These are phyloP conservation scores for Diabrotica undecimpunctata DNA, from an alignment of 1,140 invertebrate genomes.

Conservation along the genomic window DNA sequence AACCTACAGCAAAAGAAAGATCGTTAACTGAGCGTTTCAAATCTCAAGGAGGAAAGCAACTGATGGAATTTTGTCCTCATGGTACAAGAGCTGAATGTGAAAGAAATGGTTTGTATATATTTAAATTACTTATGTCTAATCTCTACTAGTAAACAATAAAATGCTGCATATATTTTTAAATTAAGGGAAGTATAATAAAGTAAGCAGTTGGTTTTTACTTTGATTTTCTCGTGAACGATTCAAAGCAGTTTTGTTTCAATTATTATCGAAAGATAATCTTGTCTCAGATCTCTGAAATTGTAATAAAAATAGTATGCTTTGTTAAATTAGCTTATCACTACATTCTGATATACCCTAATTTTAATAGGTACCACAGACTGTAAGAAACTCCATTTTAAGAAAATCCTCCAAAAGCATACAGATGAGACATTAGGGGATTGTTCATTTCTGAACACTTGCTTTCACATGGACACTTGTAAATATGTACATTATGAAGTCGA, in stretches of 20 bases:
- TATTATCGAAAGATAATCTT: too few species aligned
- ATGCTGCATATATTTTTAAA: too few species aligned
- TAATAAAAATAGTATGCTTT: too few species aligned
- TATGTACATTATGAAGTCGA: constrained; percentile 95
- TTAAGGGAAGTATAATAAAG: too few species aligned
- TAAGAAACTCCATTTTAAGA: constrained; percentile 92
- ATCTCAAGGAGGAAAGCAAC: constrained; percentile 90
- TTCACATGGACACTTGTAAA: constrained; percentile 98
- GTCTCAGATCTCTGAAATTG: too few species aligned
- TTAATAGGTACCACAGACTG: constrained; percentile 55
- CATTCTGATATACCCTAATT: too few species aligned
- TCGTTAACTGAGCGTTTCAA: constrained; percentile 91
- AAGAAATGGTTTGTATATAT: constrained; percentile 49
- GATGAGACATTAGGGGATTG: constrained; percentile 95
- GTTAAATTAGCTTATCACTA: too few species aligned
- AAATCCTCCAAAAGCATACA: constrained; percentile 95
- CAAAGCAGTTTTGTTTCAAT: too few species aligned
- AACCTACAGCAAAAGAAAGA: constrained; percentile 93
- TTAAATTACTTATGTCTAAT: too few species aligned
- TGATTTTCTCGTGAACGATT: too few species aligned
- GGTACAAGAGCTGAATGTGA: constrained; percentile 89
- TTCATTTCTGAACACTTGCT: constrained; percentile 97
- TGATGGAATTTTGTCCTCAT: constrained; percentile 95
- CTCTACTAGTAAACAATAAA: too few species aligned
- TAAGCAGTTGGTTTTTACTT: too few species aligned